Conservation (phyloP, 2,888 invertebrate genomes). For the Crocallis elinguaria region DNA sequence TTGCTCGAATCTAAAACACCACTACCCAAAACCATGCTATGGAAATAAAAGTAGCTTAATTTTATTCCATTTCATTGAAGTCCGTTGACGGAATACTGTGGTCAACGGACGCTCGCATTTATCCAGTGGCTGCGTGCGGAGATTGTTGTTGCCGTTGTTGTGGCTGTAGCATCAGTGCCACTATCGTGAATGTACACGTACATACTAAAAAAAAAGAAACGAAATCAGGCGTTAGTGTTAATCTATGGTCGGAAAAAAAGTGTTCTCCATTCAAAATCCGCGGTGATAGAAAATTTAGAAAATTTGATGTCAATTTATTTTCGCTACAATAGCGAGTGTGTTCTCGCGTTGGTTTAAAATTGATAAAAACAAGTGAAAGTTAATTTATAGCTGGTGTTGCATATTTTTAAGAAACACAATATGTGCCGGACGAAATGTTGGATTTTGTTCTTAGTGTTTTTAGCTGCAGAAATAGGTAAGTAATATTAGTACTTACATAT, state of each 20-base stretch:
- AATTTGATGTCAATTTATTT: not conserved
- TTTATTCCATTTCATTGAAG: constrained; percentile 4
- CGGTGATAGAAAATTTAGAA: not conserved
- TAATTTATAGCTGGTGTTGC: constrained; percentile 14
- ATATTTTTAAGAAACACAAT: constrained; percentile 35
- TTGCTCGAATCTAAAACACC: constrained; percentile 13
- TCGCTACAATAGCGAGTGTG: not conserved
- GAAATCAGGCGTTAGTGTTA: not conserved
- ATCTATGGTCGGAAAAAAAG: not conserved
- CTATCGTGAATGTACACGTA: not conserved
- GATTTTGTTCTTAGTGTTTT: constrained; percentile 50
- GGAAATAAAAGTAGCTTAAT: constrained; percentile 15
- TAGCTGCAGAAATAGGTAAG: constrained; percentile 55
- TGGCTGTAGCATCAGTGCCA: not conserved
- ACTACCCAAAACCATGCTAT: constrained; percentile 7
- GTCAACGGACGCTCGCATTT: constrained; percentile 28
- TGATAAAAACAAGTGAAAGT: constrained; percentile 19
- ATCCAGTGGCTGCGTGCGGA: constrained; percentile 29
- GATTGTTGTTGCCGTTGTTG: constrained; percentile 19
- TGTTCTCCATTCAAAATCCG: constrained; percentile 13
- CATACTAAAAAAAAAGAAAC: not conserved
- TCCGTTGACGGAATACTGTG: not conserved
- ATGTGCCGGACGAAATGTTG: constrained; percentile 57
- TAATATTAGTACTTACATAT: constrained; percentile 7
- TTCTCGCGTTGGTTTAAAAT: not conserved